Percentiles rank a stretch among this genome's conserved stretches.
phyloP scores from a whole-genome alignment of 2,797 vertebrate species.

The Alectoris magna region DNA sequence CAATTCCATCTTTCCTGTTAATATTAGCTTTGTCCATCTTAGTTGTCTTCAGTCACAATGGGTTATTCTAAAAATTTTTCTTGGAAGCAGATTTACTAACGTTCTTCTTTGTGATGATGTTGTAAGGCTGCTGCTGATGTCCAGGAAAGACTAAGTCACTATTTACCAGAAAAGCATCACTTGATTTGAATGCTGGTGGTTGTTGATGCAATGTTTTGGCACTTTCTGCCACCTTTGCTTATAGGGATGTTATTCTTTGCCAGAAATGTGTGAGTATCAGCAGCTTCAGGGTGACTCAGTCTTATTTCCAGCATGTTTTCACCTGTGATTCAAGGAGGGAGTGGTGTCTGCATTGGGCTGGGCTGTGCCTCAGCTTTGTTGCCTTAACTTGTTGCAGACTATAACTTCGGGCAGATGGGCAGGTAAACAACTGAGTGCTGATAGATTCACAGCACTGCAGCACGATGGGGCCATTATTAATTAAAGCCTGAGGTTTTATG shows the following conservation, averaged over 20 bases:
- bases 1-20: neutral
- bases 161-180: neutral
- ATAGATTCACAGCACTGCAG: neutral
- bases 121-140: neutral
- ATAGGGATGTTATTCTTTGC: neutral
- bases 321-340: neutral
- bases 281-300: neutral
- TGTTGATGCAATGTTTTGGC: neutral
- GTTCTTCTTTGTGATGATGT: neutral
- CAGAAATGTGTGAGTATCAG: slow-evolving; percentile 20
- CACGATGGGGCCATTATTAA: neutral
- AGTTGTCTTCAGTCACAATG: neutral
- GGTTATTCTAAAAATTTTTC: neutral
- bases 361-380: slow-evolving; percentile 13
- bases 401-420: neutral
- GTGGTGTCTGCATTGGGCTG: neutral
- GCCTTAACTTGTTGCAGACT: neutral
- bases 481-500: neutral
- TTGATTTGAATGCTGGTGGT: neutral
- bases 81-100: neutral
- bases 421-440: neutral
- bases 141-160: neutral
- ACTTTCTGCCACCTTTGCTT: neutral
- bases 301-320: neutral
- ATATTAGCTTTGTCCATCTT: neutral